Conservation (phyloP, 2,113 vertebrate species). For the Chloropsis cyanopogon region DNA sequence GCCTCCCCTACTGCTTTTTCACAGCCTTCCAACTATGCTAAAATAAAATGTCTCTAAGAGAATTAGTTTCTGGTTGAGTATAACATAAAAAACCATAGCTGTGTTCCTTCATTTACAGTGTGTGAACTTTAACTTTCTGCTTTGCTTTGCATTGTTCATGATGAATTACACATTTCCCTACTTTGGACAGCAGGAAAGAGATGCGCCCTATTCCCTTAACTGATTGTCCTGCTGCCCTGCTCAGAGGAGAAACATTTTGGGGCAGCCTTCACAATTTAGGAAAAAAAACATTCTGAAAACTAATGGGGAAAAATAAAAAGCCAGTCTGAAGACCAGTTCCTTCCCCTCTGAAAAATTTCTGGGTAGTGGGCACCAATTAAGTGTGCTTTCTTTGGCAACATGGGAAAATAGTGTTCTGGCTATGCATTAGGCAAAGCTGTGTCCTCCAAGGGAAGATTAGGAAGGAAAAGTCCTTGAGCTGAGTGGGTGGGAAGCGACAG, state of each 20-base stretch:
- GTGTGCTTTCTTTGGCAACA: background rate
- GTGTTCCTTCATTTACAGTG: background rate
- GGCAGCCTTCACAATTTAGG: background rate
- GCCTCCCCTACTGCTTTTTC: background rate
- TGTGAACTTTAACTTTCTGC: background rate
- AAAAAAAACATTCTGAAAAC: background rate
- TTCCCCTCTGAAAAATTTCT: background rate
- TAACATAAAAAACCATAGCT: background rate
- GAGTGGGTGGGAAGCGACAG: background rate
- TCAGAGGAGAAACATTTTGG: background rate
- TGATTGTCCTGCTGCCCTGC: background rate
- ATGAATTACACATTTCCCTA: background rate
- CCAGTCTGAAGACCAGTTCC: background rate
- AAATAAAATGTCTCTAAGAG: background rate
- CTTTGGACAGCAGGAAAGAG: background rate
- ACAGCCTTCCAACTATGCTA: background rate
- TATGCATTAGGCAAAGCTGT: background rate
- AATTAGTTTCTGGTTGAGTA: background rate
- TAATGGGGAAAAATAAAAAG: background rate
- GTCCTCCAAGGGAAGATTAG: background rate
- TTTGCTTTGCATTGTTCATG: background rate
- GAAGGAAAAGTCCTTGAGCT: background rate
- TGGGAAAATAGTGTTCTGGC: background rate
- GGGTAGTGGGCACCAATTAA: background rate
- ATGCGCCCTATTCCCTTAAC: background rate